Base-by-base conservation (phyloP, 53 echinoderm and acorn worm species). In the Luidia sarsii region DNA sequence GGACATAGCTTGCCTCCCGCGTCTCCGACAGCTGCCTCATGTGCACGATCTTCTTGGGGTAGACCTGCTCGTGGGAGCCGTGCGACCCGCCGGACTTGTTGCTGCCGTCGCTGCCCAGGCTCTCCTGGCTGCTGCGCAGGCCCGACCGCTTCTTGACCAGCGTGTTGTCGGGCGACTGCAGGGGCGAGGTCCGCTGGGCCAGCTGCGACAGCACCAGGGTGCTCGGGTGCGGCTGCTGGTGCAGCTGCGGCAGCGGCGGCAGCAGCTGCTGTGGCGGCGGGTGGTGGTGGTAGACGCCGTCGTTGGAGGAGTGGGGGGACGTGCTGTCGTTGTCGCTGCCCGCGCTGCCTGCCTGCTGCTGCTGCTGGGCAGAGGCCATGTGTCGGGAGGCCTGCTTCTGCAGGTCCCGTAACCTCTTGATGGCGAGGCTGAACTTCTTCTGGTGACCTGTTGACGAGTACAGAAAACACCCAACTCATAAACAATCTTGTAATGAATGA, bases 371-470 rank as follows among this genome's bases (percentile, higher is more conserved):
- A 0, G 84, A 64, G 4, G 73, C 84, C 39, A 52, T 39, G 2
- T 27, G 64, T 53, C 73, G 57, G 36, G 91, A 67, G 19, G 90
- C 94, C 16, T 91, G 89, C 67, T 91, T 88, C 85, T 99, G 91
- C 8, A 99, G 60, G 66, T 99, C 89, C 33, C 80, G 83, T 54
- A 99, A 83, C 36, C 93, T 89, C 49, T 75, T 91, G 51, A 99
- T 89, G n/a, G 90, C 99, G 7, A 99, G 70, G 31, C 72, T 87
- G 30, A 99, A 77, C 43, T 99, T 99, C 89, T 99, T 99, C 64
- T 99, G 94, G 68, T 99, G 94, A 79, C 99, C 95, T 95, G 81
- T 29, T 33, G 31, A 14, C 18, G n/a, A 43, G 39, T 45, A 49
- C n/a, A n/a, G n/a, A n/a, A n/a, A n/a, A n/a, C n/a, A n/a, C n/a